Evolutionary conservation across 2,797 vertebrate genomes (phyloP).

Genomic region (Danio choprae): DNA sequence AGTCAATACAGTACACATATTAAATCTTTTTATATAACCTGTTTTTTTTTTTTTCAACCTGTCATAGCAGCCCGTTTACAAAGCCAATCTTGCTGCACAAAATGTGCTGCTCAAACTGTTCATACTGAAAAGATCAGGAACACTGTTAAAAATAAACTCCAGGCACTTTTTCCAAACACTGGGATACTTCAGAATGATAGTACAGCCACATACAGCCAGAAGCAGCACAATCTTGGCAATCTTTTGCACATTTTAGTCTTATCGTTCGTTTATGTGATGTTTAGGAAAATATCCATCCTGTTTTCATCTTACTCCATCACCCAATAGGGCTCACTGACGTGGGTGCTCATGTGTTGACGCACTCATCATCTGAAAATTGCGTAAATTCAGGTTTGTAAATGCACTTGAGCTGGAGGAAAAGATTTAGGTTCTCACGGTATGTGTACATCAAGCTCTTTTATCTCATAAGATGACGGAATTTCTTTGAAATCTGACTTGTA

Average conservation of each 20-base stretch:
- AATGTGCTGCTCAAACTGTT: constrained; percentile 19
- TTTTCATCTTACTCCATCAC: neutral
- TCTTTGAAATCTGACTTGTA: neutral
- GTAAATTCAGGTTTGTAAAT: neutral
- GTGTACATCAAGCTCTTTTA: neutral
- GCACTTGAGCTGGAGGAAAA: neutral
- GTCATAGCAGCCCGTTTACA: neutral
- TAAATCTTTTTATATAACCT: constrained; percentile 20
- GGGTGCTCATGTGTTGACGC: neutral
- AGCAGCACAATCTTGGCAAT: neutral
- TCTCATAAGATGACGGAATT: neutral
- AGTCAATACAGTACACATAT: neutral
- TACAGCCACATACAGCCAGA: neutral
- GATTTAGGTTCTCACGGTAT: neutral
- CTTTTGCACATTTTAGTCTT: neutral
- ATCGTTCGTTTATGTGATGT: neutral
- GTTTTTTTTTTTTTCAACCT: neutral
- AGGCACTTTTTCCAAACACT: constrained; percentile 1
- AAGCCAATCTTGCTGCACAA: constrained; percentile 20
- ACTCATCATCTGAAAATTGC: neutral
- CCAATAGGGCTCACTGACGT: neutral
- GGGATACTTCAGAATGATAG: neutral
- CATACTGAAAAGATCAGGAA: constrained; percentile 12
- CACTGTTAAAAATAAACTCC: constrained; percentile 22
- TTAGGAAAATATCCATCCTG: neutral